These are phyloP conservation scores for Fragum fragum DNA, from an alignment of 2,888 invertebrate genomes.

Conservation along the genomic window DNA sequence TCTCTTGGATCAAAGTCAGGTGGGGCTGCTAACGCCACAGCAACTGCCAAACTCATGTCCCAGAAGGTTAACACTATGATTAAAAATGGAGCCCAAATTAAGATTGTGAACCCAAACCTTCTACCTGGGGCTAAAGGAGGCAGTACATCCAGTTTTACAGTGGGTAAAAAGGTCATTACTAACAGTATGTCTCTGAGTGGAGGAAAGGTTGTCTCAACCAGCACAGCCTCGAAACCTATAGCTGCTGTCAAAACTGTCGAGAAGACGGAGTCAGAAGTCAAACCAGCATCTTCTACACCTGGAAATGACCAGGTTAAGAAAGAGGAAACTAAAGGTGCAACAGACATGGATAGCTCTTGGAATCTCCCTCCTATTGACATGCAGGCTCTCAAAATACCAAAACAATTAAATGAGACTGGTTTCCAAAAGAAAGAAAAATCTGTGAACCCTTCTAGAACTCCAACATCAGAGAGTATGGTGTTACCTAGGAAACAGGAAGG, in stretches of 20 bases:
- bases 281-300: neutral
- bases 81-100: constrained; percentile 43
- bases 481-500: neutral
- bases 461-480: neutral
- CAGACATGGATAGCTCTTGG: constrained; percentile 44
- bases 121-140: constrained; percentile 8
- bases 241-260: constrained; percentile 24
- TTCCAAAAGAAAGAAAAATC: neutral
- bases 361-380: constrained; percentile 60
- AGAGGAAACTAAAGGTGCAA: neutral
- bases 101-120: constrained; percentile 52
- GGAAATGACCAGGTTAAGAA: neutral
- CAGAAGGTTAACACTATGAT: constrained; percentile 53
- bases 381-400: constrained; percentile 57
- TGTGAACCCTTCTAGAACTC: neutral
- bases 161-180: constrained; percentile 52
- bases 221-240: constrained; percentile 12
- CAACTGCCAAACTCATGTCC: constrained; percentile 47
- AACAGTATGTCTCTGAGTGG: constrained; percentile 54
- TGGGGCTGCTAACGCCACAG: constrained; percentile 25
- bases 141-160: constrained; percentile 42
- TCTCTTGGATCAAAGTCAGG: constrained; percentile 43
- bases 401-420: constrained; percentile 42
- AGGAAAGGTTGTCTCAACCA: constrained; percentile 43
- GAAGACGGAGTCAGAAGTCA: neutral